phyloP scores from a whole-genome alignment of 2,113 vertebrate genomes.

The Ctenodactylus gundi region DNA sequence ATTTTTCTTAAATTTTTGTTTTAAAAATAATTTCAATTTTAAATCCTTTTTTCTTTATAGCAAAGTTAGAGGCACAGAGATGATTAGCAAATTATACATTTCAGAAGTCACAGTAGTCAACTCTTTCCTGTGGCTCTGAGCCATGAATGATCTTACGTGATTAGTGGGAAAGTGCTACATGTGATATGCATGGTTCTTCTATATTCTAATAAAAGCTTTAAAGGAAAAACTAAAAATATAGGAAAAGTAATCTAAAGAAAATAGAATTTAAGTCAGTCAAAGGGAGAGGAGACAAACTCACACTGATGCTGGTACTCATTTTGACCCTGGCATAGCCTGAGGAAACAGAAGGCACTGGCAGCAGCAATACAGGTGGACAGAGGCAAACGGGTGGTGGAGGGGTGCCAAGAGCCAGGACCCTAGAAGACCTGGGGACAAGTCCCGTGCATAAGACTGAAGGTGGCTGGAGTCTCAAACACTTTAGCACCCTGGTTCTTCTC shows the following conservation, averaged over 20 bases:
- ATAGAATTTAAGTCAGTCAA: not conserved
- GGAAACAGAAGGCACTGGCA: not conserved
- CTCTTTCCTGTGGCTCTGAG: constrained; percentile 45
- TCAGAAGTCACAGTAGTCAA: constrained; percentile 3
- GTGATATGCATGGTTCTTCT: constrained; percentile 21
- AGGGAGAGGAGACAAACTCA: not conserved
- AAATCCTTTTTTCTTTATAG: constrained; percentile 32
- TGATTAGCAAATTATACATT: constrained; percentile 24
- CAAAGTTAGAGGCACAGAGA: constrained; percentile 43
- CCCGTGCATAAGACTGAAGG: not conserved
- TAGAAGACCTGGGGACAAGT: not conserved
- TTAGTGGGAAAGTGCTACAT: constrained; percentile 2
- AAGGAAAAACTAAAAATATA: not conserved
- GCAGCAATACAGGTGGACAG: too few relatives aligned
- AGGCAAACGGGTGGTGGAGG: too few relatives aligned
- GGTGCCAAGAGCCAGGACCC: fast-evolving
- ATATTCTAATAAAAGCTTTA: constrained; percentile 45
- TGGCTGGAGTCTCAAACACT: not conserved
- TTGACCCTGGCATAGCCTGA: not conserved
- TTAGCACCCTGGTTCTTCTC: not conserved
- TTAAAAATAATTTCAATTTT: constrained; percentile 42
- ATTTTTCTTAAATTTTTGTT: constrained; percentile 6
- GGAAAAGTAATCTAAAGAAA: constrained; percentile 13
- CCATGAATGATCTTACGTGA: constrained; percentile 35
- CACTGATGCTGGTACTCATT: too few relatives aligned